Evolutionary conservation across 2,797 vertebrate genomes (phyloP), one percentile per base, ranked within the genome.

Genomic region (Xenopus petersii): DNA sequence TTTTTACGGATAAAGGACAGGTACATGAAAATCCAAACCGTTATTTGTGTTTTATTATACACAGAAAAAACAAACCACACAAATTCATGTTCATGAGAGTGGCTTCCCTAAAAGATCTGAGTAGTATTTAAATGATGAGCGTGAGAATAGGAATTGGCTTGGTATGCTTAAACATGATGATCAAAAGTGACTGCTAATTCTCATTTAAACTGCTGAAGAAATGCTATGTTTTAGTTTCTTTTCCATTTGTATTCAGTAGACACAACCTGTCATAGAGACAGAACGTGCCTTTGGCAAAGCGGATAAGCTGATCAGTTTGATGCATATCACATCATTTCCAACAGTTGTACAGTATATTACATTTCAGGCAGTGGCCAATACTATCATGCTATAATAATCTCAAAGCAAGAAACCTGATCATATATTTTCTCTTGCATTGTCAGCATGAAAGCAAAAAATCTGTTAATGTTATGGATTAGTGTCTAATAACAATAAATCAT

Each of bases 251-350:
- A 77, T 76, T 4, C 0, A 36, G 68, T 1, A 71, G 13, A 61
- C 0, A 24, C 26, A 79, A 79, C 21, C 21, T 79, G 16, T 71
- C 42, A 61, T 17, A 69, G 70, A 75, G 21, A 71, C 0, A 70
- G 56, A 36, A 36, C 73, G 30, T 16, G 79, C 16, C 47, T 72
- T 26, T 78, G 33, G 30, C 5, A 73, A 47, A 82, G 42, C 72
- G 49, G 77, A 78, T 36, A 48, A 80, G 21, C 65, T 12, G 0
- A 77, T 56, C 17, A 77, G 72, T 63, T 77, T 79, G 21, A 75
- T 66, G 55, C 30, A 73, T 81, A 81, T 83, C 73, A 64, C 4
- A 64, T 0, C 24, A 6, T 71, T 80, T 71, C 77, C 80, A 12
- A 51, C 12, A 63, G 12, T 75, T 10, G 4, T 30, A 30, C 26